Conservation (phyloP, 2,888 invertebrate genomes). For the Limnephilus marmoratus region DNA sequence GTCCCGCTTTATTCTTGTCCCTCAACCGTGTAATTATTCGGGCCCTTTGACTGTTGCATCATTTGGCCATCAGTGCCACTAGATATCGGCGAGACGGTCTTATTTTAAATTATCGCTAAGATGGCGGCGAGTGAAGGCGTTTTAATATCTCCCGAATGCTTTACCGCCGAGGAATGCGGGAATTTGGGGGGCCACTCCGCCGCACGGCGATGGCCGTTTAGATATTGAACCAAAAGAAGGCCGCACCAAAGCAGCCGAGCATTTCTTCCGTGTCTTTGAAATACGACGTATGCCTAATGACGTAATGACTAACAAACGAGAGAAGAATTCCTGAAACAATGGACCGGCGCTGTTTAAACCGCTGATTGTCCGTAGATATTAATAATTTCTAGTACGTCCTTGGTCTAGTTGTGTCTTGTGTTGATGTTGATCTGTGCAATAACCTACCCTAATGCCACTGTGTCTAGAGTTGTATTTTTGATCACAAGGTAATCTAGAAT, state of each 20-base stretch:
- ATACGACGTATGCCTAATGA: neutral
- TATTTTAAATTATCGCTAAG: conserved; percentile 44
- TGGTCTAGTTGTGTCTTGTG: neutral
- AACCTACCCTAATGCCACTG: neutral
- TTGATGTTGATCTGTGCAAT: neutral
- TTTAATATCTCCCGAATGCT: conserved; percentile 33
- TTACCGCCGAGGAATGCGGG: conserved; percentile 45
- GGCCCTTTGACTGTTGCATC: neutral
- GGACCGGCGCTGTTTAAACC: neutral
- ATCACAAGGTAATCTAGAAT: neutral
- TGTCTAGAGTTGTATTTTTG: neutral
- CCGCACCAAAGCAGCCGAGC: conserved; percentile 26
- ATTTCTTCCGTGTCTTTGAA: conserved; percentile 13
- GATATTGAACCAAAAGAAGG: conserved; percentile 54
- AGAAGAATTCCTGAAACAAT: neutral
- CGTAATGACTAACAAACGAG: neutral
- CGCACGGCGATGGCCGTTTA: conserved; percentile 59
- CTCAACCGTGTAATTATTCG: neutral
- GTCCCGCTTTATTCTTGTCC: neutral
- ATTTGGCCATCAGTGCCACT: neutral
- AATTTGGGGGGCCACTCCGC: conserved; percentile 44
- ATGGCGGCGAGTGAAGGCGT: conserved; percentile 44
- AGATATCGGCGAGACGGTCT: conserved; percentile 20
- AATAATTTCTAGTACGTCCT: neutral
- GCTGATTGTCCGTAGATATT: neutral